phyloP scores from a whole-genome alignment of 2,113 vertebrate genomes.

The Aramus guarauna region DNA sequence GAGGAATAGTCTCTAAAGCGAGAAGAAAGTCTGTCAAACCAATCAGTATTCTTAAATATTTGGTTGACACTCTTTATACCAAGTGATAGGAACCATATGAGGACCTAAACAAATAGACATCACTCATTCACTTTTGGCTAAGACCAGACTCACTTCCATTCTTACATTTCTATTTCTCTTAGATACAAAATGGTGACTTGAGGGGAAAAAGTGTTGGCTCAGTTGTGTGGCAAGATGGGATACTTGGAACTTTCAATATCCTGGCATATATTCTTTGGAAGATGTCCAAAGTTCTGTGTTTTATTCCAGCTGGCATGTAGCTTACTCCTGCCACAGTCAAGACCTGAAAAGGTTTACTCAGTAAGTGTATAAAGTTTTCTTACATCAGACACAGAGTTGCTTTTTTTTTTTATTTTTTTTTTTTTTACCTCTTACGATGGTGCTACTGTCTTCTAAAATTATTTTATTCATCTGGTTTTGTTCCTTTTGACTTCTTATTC shows the following conservation, averaged over 20 bases:
- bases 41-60: background rate
- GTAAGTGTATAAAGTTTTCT: background rate
- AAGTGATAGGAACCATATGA: background rate
- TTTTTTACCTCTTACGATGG: background rate
- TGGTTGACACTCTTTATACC: background rate
- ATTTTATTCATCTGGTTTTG: background rate
- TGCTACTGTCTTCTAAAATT: background rate
- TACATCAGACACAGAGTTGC: background rate
- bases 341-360: background rate
- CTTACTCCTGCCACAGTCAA: background rate
- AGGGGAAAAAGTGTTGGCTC: background rate
- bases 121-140: background rate
- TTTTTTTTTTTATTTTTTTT: background rate
- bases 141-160: background rate
- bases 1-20: background rate
- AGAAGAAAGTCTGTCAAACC: background rate
- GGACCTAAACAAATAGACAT: background rate
- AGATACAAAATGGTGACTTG: background rate
- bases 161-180: background rate
- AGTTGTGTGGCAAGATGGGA: background rate
- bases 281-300: background rate
- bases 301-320: background rate
- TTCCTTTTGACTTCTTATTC: background rate
- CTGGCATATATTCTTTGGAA: background rate
- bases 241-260: background rate